These are phyloP conservation scores for Thymelicus sylvestris DNA, from an alignment of 2,888 invertebrate species.

Conservation along the genomic window DNA sequence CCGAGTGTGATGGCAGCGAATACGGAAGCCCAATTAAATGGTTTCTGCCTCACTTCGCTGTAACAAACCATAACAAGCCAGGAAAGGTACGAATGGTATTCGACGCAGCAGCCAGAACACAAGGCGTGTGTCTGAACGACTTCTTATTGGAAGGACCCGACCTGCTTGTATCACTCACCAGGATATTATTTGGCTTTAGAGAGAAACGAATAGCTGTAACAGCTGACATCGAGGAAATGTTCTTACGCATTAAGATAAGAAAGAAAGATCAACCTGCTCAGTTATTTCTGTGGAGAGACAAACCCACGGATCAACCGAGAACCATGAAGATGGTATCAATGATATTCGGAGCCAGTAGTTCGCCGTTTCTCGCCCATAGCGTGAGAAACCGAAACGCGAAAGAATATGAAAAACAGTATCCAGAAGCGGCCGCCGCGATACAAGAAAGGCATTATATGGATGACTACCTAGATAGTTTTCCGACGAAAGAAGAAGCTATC, in stretches of 20 bases:
- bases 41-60: constrained; percentile 42
- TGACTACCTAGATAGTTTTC: too few species aligned
- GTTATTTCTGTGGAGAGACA: constrained; percentile 34
- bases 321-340: too few species aligned
- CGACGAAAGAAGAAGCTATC: too few species aligned
- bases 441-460: too few species aligned
- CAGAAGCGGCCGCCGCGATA: too few species aligned
- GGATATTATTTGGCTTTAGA: constrained; percentile 43
- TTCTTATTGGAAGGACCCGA: constrained; percentile 43
- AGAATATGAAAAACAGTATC: too few species aligned
- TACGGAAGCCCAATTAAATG: background rate
- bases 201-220: constrained; percentile 39
- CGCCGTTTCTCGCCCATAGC: too few species aligned
- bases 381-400: too few species aligned
- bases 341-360: too few species aligned
- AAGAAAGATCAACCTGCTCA: constrained; percentile 28
- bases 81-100: constrained; percentile 39
- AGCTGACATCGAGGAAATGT: constrained; percentile 46
- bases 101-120: constrained; percentile 42
- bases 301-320: background rate
- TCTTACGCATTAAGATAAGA: constrained; percentile 38
- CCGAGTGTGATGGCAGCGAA: constrained; percentile 2
- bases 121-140: too few species aligned
- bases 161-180: constrained; percentile 41
- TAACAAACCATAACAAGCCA: constrained; percentile 40